Evolutionary conservation across 2,113 vertebrate genomes (phyloP), one percentile per base, ranked within the genome.

Genomic region (Dendropsophus ebraccatus): DNA sequence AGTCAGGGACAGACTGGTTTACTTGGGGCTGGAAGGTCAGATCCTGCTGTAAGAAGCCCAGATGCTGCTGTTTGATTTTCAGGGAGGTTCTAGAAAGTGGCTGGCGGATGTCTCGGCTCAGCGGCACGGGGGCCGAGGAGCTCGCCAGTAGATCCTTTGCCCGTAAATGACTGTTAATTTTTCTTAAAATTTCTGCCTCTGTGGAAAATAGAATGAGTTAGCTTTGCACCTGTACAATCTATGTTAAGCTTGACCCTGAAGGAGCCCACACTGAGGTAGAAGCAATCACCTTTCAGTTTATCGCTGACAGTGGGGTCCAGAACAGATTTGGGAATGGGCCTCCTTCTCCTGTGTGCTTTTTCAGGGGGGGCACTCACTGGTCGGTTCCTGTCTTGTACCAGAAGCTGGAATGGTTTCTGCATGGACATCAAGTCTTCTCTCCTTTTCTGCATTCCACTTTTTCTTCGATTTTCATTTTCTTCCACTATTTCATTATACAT

Each of bases 371-470:
- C 37, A 10, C 89, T 86, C 87, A 90, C 87, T 65, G 93, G 89
- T 88, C 89, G 92, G 81, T 90, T 90, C 88, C 69, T 90, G 87
- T 96, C 93, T 85, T 95, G 92, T 87, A 94, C 90, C 79, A 95
- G 82, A 91, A 98, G 97, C 74, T 92, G 95, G 91, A 99, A 99
- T 67, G 98, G 97, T 90, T 93, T 95, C 90, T 98, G 94, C 72
- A 91, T 94, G 23, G 97, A 94, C 70, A 97, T 91, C 25, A 98
- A 94, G 84, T 96, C 91, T 37, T 95, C 92, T 87, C 91, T 97
- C 89, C 98, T 96, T 88, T 95, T 95, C 90, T 96, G 94, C 16
- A 87, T 93, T 47, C 93, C 88, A 14, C 89, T 90, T 89, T 88
- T 92, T 90, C 97, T 96, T 87, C 93, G 92, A 49, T 92, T 93